A percentile compares a stretch with the other conserved stretches of the same genome.
Conservation (phyloP, 2,888 invertebrate species). For the Antheraea assamensis region DNA sequence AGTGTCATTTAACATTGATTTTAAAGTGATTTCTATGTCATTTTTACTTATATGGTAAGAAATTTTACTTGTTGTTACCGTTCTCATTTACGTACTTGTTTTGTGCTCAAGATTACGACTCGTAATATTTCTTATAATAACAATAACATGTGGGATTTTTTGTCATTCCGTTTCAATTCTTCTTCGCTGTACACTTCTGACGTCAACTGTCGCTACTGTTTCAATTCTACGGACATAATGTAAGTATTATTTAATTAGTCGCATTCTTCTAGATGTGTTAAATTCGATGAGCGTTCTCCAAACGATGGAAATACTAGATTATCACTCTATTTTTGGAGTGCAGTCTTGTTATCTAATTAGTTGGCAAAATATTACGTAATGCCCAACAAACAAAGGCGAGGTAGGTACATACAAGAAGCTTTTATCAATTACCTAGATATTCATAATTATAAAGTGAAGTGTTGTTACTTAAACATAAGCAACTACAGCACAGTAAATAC, state of each 20-base stretch:
- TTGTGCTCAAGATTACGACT: not conserved
- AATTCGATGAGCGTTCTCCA: not conserved
- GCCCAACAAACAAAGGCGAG: not conserved
- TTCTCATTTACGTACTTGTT: not conserved
- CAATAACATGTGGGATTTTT: not conserved
- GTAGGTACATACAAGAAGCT: not conserved
- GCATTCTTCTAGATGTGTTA: not conserved
- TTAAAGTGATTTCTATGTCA: not conserved
- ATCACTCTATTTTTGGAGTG: not conserved
- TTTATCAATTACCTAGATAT: not conserved
- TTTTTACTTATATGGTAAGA: not conserved
- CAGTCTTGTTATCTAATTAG: not conserved
- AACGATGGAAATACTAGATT: not conserved
- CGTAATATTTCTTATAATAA: not conserved
- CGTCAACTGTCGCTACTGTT: not conserved
- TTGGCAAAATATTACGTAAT: constrained; percentile 7
- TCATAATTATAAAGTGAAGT: not conserved
- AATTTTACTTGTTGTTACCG: not conserved
- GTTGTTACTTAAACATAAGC: not conserved
- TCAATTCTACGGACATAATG: not conserved
- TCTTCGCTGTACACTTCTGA: not conserved
- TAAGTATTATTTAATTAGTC: not conserved
- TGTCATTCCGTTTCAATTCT: not conserved
- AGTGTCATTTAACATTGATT: too few relatives aligned
- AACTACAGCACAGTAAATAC: not conserved